A percentile compares a stretch with the other conserved stretches of the same genome.
phyloP scores from a whole-genome alignment of 2,113 vertebrate genomes.

The Oceanodroma tethys region DNA sequence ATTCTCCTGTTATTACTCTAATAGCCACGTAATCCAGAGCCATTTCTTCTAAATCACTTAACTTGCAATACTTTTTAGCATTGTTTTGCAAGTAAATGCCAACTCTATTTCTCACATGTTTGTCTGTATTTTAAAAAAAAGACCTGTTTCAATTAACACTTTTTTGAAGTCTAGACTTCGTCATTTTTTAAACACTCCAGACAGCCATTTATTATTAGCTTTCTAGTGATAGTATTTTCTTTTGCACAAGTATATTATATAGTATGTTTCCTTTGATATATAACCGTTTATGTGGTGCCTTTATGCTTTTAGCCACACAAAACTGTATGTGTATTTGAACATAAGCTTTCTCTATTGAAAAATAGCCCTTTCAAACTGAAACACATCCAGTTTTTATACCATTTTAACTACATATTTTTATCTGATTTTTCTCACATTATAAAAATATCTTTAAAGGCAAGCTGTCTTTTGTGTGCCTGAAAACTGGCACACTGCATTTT shows the following conservation, averaged over 20 bases:
- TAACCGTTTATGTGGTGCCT: background rate
- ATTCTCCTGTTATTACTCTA: background rate
- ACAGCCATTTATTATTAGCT: background rate
- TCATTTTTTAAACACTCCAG: background rate
- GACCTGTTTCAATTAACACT: background rate
- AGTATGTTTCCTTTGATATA: background rate
- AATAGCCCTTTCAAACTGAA: background rate
- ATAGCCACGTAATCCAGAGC: background rate
- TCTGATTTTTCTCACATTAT: background rate
- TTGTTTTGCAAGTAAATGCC: constrained; percentile 15
- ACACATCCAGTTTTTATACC: background rate
- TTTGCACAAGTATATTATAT: background rate
- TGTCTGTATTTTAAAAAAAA: background rate
- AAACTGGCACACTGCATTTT: background rate
- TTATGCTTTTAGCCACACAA: background rate
- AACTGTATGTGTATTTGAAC: background rate
- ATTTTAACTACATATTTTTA: background rate
- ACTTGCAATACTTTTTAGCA: background rate
- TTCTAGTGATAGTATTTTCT: background rate
- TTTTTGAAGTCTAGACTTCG: constrained; percentile 28
- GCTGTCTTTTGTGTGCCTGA: background rate
- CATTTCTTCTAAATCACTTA: constrained; percentile 21
- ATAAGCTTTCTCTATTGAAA: background rate
- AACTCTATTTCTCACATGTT: background rate
- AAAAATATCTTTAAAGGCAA: background rate